These are phyloP conservation scores for Mobula hypostoma DNA, from an alignment of 2,113 vertebrate genomes.

Conservation along the genomic window DNA sequence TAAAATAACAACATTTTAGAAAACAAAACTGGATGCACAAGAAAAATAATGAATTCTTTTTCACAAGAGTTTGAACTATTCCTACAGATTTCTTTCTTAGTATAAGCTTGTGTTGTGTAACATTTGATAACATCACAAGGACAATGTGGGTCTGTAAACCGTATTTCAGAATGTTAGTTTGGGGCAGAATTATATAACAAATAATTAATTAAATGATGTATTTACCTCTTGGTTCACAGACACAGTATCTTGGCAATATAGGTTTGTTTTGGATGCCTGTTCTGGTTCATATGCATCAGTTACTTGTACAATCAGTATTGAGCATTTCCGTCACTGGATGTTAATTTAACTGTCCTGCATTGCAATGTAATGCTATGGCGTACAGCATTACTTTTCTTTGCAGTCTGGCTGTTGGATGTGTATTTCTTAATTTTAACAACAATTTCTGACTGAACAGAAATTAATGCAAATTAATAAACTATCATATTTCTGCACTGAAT, in stretches of 20 bases:
- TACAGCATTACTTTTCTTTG: neutral
- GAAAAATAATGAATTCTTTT: neutral
- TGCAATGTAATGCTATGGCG: neutral
- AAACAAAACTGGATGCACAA: neutral
- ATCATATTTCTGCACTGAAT: neutral
- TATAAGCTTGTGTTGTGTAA: neutral
- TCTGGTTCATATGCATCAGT: neutral
- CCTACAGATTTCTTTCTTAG: neutral
- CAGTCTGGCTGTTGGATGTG: neutral
- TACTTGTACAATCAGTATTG: neutral
- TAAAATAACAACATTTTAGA: neutral
- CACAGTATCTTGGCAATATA: neutral
- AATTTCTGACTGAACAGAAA: neutral
- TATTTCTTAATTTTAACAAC: neutral
- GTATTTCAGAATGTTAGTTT: neutral
- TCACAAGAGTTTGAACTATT: neutral
- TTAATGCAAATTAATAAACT: neutral
- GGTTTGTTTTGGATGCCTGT: neutral
- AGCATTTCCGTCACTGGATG: neutral
- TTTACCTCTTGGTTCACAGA: neutral
- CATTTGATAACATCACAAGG: neutral
- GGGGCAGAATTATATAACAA: neutral
- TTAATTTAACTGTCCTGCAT: neutral
- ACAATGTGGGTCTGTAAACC: neutral
- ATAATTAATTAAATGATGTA: neutral